A percentile compares a stretch with the other conserved stretches of the same genome.
Conservation (phyloP, 1,140 invertebrate species). For the Achatina immaculata region DNA sequence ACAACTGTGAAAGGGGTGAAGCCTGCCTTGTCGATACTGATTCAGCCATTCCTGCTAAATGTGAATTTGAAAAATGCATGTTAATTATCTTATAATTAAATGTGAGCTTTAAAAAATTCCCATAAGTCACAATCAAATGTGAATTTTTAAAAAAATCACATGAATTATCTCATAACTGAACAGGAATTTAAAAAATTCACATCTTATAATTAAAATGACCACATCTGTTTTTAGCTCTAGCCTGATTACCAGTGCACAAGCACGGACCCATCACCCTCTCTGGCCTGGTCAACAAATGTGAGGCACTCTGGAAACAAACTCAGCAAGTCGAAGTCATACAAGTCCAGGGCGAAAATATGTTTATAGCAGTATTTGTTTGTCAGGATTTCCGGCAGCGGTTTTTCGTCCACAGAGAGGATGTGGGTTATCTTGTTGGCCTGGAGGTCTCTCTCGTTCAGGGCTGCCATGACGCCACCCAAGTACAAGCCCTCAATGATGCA, state of each 20-base stretch:
- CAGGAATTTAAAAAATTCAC: no score
- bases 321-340: constrained; percentile 55
- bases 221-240: no score
- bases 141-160: no score
- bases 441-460: constrained; percentile 19
- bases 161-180: no score
- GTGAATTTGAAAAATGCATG: no score
- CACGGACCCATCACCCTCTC: constrained; percentile 47
- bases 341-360: constrained; percentile 54
- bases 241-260: constrained; percentile 66
- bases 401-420: constrained; percentile 55
- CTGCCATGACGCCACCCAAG: constrained; percentile 26
- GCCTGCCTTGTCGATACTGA: no score
- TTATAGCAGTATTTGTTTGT: constrained; percentile 51
- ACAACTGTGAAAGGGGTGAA: no score
- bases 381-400: constrained; percentile 43
- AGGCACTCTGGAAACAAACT: constrained; percentile 54
- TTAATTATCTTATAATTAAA: no score
- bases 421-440: constrained; percentile 40
- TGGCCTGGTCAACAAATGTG: constrained; percentile 60
- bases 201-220: no score
- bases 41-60: no score
- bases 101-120: no score
- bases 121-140: no score
- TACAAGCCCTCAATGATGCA: constrained; percentile 23